These are phyloP conservation scores for Potamarius usumacintae DNA, from an alignment of 2,113 vertebrate species.

Conservation along the genomic window DNA sequence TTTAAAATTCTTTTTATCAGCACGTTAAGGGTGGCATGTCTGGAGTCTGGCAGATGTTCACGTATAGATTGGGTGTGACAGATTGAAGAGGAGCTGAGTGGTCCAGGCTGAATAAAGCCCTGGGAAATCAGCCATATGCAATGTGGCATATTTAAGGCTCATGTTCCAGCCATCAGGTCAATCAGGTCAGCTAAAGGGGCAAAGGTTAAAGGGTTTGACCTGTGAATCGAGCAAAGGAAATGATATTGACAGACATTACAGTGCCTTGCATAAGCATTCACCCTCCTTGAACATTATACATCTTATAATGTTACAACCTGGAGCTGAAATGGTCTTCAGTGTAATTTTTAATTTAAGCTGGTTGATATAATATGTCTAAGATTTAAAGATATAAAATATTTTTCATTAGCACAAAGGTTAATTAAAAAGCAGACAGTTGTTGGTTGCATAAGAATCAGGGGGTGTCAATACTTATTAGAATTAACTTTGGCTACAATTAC, in stretches of 20 bases:
- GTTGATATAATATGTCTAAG: not conserved
- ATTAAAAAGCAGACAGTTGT: not conserved
- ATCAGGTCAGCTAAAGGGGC: conserved; percentile 32
- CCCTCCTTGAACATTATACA: not conserved
- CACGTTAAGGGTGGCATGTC: not conserved
- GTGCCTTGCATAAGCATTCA: not conserved
- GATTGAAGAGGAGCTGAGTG: conserved; percentile 21
- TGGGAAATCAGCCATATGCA: conserved; percentile 47
- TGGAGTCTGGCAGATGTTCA: not conserved
- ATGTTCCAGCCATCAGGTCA: conserved; percentile 45
- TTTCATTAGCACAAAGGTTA: not conserved
- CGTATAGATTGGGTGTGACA: conserved; percentile 3
- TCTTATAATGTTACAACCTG: not conserved
- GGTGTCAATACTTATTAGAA: too few species aligned
- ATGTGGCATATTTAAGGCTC: conserved; percentile 44
- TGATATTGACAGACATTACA: not conserved
- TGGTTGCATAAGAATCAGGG: not conserved
- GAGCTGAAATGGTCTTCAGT: not conserved
- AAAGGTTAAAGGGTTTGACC: conserved; percentile 45
- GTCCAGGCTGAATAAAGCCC: conserved; percentile 15
- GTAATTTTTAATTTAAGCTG: not conserved
- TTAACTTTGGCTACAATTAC: not conserved
- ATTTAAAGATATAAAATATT: not conserved
- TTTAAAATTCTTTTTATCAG: conserved; percentile 6
- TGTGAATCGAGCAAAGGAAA: not conserved